Evolutionary conservation across 2,113 vertebrate genomes (phyloP), one percentile per base, ranked within the genome.

Genomic region (Micronisus gabar): DNA sequence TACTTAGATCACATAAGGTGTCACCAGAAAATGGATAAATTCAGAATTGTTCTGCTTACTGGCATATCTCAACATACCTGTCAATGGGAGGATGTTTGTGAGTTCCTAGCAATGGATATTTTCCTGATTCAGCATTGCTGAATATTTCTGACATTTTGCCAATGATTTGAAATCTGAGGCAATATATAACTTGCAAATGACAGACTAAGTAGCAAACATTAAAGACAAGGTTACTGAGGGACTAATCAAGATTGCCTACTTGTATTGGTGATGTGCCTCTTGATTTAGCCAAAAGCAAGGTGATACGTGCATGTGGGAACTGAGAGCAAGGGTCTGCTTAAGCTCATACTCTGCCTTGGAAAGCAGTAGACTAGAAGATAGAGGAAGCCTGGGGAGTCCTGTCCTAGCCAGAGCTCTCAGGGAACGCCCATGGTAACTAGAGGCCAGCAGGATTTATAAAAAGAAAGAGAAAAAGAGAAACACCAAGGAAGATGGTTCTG

Each of bases 201-300:
- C 9, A 45, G 38, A 21, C 58, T n/a, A 19, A 30, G 19, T 29
- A 68, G 23, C 32, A 61, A 65, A 59, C 2, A 15, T 65, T 34
- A 59, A 52, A 72, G 40, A 36, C 0, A 0, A 72, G 27, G 9
- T 29, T 72, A 29, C 0, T 1, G 41, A 79, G 30, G 10, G 34
- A 29, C 23, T 63, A 52, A 74, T 79, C 22, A 56, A 65, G 50
- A 38, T 15, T 70, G 16, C 26, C 17, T n/a, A 2, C 34, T 52
- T 41, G 8, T 50, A 53, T 29, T 70, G 23, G 20, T 59, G 38
- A 59, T 8, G 12, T 25, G 20, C 7, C n/a, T 53, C 38, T 59
- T 36, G 45, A 72, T 73, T 53, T 84, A 55, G 34, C 47, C 30
- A 48, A 62, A 78, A 84, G 30, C 53, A 61, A 53, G 53, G 9